A percentile compares a stretch with the other conserved stretches of the same genome.
Evolutionary conservation across 2,797 vertebrate species (phyloP).

Genomic region (Arctocebus calabarensis): DNA sequence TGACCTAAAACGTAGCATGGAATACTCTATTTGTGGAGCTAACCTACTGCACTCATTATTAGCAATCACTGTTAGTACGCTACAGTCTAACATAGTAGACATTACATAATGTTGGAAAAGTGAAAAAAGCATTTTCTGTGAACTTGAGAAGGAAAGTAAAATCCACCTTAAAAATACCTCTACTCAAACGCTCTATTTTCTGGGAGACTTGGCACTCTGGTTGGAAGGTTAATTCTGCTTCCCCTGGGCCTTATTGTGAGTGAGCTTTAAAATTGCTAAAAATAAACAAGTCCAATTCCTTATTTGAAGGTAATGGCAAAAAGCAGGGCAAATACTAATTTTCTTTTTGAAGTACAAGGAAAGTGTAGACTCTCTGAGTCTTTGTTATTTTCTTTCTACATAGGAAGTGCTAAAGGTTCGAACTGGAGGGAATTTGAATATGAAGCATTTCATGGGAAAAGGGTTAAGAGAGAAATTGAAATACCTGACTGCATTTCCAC

Average conservation of each 20-base stretch:
- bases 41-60: neutral
- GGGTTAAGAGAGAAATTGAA: conserved; percentile 79
- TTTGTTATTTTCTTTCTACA: neutral
- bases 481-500: conserved; percentile 82
- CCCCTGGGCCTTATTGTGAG: conserved; percentile 49
- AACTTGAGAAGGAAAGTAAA: conserved; percentile 53
- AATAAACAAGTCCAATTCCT: conserved; percentile 49
- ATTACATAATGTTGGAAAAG: neutral
- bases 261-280: conserved; percentile 72
- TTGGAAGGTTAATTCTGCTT: conserved; percentile 68
- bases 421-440: neutral
- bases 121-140: conserved; percentile 49
- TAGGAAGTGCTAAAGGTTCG: neutral
- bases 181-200: conserved; percentile 45
- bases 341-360: conserved; percentile 46
- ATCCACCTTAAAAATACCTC: conserved; percentile 21
- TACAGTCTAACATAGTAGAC: neutral
- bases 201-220: conserved; percentile 29
- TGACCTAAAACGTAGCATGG: neutral
- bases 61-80: neutral
- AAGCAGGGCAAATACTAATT: conserved; percentile 28
- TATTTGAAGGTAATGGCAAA: conserved; percentile 31
- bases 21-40: neutral
- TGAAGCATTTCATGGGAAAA: conserved; percentile 29
- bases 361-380: neutral